Conservation (phyloP, 2,888 invertebrate genomes). For the Eretmocerus hayati region DNA sequence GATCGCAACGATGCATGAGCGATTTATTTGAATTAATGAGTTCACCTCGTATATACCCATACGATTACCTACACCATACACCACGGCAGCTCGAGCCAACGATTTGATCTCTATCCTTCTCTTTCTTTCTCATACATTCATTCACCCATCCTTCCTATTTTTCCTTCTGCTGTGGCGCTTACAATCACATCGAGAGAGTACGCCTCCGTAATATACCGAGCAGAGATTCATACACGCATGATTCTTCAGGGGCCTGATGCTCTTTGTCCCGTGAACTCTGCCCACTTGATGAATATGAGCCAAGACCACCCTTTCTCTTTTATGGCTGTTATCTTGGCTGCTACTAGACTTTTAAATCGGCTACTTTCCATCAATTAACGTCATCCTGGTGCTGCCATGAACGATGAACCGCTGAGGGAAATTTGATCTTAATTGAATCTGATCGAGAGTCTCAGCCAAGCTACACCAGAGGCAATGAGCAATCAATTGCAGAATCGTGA, state of each 20-base stretch:
- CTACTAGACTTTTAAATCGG: slow-evolving; percentile 22
- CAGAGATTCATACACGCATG: too few relatives aligned
- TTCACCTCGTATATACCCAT: too few relatives aligned
- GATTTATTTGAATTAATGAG: slow-evolving; percentile 39
- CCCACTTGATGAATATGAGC: slow-evolving; percentile 21
- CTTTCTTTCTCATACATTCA: slow-evolving; percentile 6
- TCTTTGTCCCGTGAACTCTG: too few relatives aligned
- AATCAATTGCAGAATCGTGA: too few relatives aligned
- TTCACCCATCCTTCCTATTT: too few relatives aligned
- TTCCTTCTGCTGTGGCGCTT: too few relatives aligned
- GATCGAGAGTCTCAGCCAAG: too few relatives aligned
- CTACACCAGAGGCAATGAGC: too few relatives aligned
- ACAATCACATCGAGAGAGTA: too few relatives aligned
- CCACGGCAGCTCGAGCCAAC: slow-evolving; percentile 19
- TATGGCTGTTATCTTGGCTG: slow-evolving; percentile 9
- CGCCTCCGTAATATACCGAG: too few relatives aligned
- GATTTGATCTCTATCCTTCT: slow-evolving; percentile 15
- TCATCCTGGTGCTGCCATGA: slow-evolving; percentile 1
- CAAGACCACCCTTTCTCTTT: not conserved
- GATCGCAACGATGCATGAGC: slow-evolving; percentile 34
- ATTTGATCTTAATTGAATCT: slow-evolving; percentile 16
- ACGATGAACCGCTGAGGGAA: slow-evolving; percentile 1
- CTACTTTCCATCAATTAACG: slow-evolving; percentile 17
- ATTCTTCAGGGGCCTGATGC: too few relatives aligned
- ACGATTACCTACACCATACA: too few relatives aligned